Base-by-base conservation (phyloP, 2,888 invertebrate species). In the Mystacides longicornis region DNA sequence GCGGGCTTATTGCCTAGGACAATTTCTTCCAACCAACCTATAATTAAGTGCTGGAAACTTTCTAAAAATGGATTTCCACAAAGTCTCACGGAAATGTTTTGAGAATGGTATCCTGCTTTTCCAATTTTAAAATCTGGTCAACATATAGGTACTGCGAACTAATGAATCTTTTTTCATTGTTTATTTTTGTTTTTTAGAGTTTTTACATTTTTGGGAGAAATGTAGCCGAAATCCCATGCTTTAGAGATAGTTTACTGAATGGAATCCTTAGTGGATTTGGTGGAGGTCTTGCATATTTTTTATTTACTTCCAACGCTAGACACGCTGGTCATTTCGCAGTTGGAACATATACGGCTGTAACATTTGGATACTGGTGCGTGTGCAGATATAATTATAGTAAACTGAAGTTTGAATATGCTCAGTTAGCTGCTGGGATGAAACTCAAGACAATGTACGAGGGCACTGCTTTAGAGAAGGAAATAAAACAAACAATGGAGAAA, bases 211-310 rank as follows among this genome's bases (percentile, higher is more conserved):
- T 88, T 68, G 89, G 89, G 9, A 76, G 82, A 63, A 86, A 89
- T 70, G 67, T 89, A 20, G 73, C 85, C 0, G 79, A 86, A 71
- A 86, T 91, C 57, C 89, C 89, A 1, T 92, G 92, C 69, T 90
- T 89, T 68, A 79, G 88, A 59, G 83, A 82, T 64, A 87, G 87
- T 67, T 85, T 87, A 65, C 67, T 91, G 0, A 85, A 86, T 69
- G 89, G 90, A 9, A 81, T 89, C 51, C 70, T 79, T 51, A 78
- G 86, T 46, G 90, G 90, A 49, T 65, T 90, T 21, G 82, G 78
- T 2, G 68, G 74, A 58, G 90, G 89, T 11, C 65, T 89, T 54
- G 71, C 77, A 3, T 74, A 83, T 58, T 92, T 92, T 69, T 71
- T 91, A 66, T 81, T 84, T 62, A 89, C 89, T 11, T 90, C 90